Percentiles rank a stretch among this genome's conserved stretches.
These are phyloP conservation scores for Lucilia sericata DNA, from an alignment of 1,140 invertebrate genomes.

Conservation along the genomic window DNA sequence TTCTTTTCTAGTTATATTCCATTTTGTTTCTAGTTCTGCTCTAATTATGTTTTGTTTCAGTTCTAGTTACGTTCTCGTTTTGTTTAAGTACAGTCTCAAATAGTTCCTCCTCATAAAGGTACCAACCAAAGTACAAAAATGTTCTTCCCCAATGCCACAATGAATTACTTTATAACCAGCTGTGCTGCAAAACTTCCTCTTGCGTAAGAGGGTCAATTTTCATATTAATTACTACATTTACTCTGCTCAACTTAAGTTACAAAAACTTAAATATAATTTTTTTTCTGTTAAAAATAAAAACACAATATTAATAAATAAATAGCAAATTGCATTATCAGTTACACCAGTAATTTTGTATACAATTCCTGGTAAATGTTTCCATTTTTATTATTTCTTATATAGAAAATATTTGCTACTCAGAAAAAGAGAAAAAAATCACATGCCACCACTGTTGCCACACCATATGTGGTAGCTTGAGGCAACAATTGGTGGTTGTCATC, in stretches of 20 bases:
- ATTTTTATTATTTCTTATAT: conserved; percentile 17
- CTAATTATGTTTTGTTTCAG: too few species aligned
- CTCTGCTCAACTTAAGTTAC: background rate
- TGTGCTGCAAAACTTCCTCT: background rate
- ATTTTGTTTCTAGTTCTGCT: too few species aligned
- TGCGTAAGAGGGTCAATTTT: background rate
- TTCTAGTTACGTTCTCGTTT: too few species aligned
- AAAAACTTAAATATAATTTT: background rate
- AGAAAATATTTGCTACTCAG: too few species aligned
- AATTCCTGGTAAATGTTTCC: background rate
- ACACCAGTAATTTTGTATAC: conserved; percentile 13
- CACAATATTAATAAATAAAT: background rate
- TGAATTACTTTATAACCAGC: too few species aligned
- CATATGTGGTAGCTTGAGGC: conserved; percentile 12
- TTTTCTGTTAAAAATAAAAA: background rate
- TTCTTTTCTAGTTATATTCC: too few species aligned
- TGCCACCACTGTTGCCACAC: conserved; percentile 6
- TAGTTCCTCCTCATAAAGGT: too few species aligned
- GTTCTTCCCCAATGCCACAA: too few species aligned
- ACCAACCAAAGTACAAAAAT: too few species aligned
- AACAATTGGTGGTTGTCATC: conserved; percentile 28
- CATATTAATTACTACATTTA: background rate
- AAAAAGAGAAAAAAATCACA: background rate
- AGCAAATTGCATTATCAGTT: conserved; percentile 24
- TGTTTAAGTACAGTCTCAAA: too few species aligned